Conservation (phyloP, 1,140 invertebrate species). For the Philopotamus ludificatus region DNA sequence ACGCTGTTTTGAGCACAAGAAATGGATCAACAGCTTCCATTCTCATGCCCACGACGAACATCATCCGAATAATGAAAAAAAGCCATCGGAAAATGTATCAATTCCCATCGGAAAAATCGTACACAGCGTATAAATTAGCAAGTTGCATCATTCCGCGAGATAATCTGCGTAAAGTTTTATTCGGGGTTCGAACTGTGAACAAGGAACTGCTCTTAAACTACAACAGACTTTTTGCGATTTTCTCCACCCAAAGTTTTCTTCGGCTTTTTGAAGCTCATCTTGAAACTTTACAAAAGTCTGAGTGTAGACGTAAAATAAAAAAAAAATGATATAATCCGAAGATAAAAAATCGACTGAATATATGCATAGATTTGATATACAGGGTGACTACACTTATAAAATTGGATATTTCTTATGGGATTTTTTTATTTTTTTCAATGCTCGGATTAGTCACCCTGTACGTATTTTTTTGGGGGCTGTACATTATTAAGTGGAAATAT, state of each 20-base stretch:
- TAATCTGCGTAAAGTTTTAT: conserved; percentile 22
- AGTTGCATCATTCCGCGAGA: conserved; percentile 20
- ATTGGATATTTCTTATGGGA: too few species aligned
- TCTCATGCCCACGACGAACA: conserved; percentile 1
- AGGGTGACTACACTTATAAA: too few species aligned
- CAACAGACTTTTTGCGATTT: conserved; percentile 24
- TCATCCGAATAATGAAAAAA: not conserved
- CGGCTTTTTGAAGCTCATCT: not conserved
- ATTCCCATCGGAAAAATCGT: not conserved
- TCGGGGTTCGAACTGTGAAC: conserved; percentile 7
- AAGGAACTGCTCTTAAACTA: conserved; percentile 30
- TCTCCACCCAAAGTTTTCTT: not conserved
- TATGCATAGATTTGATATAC: too few species aligned
- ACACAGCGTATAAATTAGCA: not conserved
- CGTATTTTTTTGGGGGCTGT: too few species aligned
- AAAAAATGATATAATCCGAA: too few species aligned
- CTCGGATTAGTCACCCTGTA: too few species aligned
- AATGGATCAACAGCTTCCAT: conserved; percentile 33
- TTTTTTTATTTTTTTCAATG: too few species aligned
- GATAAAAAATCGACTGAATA: too few species aligned
- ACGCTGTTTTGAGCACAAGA: conserved; percentile 32
- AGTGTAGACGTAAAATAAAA: too few species aligned
- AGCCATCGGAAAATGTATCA: not conserved
- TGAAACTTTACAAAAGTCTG: not conserved
- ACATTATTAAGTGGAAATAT: not conserved